phyloP scores from a whole-genome alignment of 2,797 vertebrate genomes.

The Dicrostonyx torquatus region DNA sequence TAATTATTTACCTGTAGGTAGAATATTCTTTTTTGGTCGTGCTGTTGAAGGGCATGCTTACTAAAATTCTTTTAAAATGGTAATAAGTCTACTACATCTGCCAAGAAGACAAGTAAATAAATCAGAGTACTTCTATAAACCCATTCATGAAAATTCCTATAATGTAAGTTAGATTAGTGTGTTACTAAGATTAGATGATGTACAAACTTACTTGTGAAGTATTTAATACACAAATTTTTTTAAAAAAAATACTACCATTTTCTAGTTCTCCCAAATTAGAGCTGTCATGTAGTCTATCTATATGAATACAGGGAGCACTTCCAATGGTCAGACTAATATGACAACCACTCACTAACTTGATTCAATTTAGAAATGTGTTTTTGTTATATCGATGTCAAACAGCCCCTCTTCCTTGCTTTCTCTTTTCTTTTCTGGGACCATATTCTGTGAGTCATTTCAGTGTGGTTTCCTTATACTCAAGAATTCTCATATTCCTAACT shows the following conservation, averaged over 20 bases:
- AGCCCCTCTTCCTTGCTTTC: background rate
- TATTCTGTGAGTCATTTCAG: background rate
- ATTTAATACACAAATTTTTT: background rate
- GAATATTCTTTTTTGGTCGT: background rate
- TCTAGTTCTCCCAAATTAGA: background rate
- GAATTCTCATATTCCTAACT: background rate
- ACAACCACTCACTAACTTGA: background rate
- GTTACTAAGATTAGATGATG: background rate
- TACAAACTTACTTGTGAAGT: background rate
- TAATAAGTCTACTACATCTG: background rate
- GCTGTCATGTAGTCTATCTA: background rate
- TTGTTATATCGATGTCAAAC: background rate
- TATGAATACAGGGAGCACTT: background rate
- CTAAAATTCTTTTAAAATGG: slow-evolving; percentile 15
- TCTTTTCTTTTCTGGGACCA: background rate
- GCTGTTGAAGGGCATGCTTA: background rate
- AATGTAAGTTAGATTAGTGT: background rate
- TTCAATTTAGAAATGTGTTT: slow-evolving; percentile 10
- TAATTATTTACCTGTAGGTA: background rate
- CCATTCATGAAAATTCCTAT: background rate
- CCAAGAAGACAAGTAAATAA: background rate
- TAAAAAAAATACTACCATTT: background rate
- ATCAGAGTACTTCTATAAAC: background rate
- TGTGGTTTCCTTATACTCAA: background rate
- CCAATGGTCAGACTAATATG: background rate